Evolutionary conservation across 2,797 vertebrate species (phyloP), one percentile per base, ranked within the genome.

Genomic region (Xyrichtys novacula): DNA sequence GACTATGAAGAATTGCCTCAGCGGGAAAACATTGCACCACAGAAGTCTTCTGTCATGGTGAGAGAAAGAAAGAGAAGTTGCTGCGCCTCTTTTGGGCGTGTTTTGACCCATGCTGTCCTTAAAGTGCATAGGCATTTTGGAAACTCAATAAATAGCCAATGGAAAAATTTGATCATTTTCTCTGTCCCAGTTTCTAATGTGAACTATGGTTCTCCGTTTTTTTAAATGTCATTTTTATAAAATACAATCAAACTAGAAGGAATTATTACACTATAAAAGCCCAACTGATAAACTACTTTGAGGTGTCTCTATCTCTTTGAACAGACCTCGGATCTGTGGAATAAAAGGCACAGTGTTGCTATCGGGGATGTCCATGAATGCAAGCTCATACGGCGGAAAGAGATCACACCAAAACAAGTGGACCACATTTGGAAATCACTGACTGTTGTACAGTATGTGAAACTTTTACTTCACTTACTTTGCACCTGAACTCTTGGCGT

Each of bases 311-410:
- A 4, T 62, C 5, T n/a, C 43, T 42, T 69, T 52, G 47, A 9
- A 15, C 77, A 92, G 89, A 81, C 81, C 23, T 90, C 89, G 6
- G 96, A 97, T 69, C 78, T 94, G 76, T 98, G 97, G 97, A 97
- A 94, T 82, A 99, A 98, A 69, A 92, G 97, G 38, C 97, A 99
- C 85, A 99, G 97, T 26, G 97, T 99, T 9, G 97, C 97, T 25
- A 96, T 98, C 0, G 97, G 97, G 38, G 97, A 99, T 85, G 95
- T 98, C 23, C 92, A 95, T 0, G 92, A 95, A 28, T 97, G 97
- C 89, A 96, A 95, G 40, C 92, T 97, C 0, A 85, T 97, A 65
- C 88, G 92, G 49, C 95, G 93, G 69, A 95, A 93, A 68, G 95
- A 96, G 68, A 71, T 98, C 61, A 95, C 95, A 0, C 88, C 94